Conservation (phyloP, 2,888 invertebrate species). For the Pammene aurita region DNA sequence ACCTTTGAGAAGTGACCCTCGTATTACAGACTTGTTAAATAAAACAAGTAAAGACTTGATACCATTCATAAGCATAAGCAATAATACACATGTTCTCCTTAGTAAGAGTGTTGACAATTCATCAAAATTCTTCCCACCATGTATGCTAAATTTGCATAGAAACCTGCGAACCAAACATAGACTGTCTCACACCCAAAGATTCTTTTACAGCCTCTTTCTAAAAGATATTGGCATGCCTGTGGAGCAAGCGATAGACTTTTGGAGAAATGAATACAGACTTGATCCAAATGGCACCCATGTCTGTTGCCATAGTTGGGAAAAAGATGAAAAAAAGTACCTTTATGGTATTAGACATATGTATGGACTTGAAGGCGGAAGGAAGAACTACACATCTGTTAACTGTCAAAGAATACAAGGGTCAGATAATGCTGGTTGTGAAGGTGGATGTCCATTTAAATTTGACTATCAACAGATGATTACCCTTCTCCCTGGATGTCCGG, state of each 20-base stretch:
- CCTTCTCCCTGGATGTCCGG: constrained; percentile 57
- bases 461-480: constrained; percentile 69
- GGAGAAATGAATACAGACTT: constrained; percentile 85
- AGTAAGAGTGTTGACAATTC: constrained; percentile 71
- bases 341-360: constrained; percentile 89
- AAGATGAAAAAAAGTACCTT: constrained; percentile 84
- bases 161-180: constrained; percentile 83
- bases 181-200: constrained; percentile 85
- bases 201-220: constrained; percentile 87
- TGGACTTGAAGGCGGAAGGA: constrained; percentile 87
- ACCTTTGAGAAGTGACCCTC: constrained; percentile 62
- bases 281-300: constrained; percentile 68
- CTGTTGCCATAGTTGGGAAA: constrained; percentile 86
- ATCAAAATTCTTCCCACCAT: constrained; percentile 82
- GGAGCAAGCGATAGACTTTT: constrained; percentile 85
- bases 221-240: constrained; percentile 88
- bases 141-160: constrained; percentile 85
- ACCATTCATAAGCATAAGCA: constrained; percentile 45
- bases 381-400: constrained; percentile 83
- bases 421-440: constrained; percentile 81
- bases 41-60: constrained; percentile 56
- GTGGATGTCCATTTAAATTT: constrained; percentile 86
- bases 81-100: constrained; percentile 49
- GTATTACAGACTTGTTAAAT: constrained; percentile 63
- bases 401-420: constrained; percentile 83